Evolutionary conservation across 2,113 vertebrate species (phyloP).

Genomic region (Gallinago paraguaiae): DNA sequence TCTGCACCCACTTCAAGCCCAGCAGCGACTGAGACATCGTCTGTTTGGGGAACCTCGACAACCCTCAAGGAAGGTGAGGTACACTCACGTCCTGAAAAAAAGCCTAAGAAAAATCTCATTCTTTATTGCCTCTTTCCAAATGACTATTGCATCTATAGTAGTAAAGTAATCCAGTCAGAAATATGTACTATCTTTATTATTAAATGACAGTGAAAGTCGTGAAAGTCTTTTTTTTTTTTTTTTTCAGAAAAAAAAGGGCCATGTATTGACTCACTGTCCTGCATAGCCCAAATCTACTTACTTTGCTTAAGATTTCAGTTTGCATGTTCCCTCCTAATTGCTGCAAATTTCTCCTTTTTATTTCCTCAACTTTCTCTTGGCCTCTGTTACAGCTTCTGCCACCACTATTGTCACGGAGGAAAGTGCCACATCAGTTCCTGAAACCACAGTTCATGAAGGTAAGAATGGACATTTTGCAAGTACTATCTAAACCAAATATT

Average conservation of each 20-base stretch:
- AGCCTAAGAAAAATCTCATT: background rate
- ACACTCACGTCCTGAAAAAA: accelerated
- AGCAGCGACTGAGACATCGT: background rate
- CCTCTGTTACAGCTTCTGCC: background rate
- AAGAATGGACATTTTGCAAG: background rate
- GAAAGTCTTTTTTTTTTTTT: background rate
- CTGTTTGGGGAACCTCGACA: background rate
- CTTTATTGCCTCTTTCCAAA: background rate
- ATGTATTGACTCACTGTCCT: background rate
- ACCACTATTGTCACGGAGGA: background rate
- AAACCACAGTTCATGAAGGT: background rate
- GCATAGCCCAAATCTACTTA: background rate
- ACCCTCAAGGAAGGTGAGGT: background rate
- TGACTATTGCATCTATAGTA: accelerated
- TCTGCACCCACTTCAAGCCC: background rate
- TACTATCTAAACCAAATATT: background rate
- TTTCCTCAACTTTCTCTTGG: background rate
- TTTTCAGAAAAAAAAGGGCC: background rate
- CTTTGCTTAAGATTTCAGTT: background rate
- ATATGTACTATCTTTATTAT: accelerated
- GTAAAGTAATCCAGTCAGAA: background rate
- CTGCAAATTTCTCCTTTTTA: background rate
- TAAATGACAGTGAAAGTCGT: background rate
- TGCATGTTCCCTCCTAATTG: background rate
- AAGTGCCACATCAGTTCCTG: accelerated